Evolutionary conservation across 2,797 vertebrate genomes (phyloP), one percentile per base, ranked within the genome.

Genomic region (Malurus leucopterus): DNA sequence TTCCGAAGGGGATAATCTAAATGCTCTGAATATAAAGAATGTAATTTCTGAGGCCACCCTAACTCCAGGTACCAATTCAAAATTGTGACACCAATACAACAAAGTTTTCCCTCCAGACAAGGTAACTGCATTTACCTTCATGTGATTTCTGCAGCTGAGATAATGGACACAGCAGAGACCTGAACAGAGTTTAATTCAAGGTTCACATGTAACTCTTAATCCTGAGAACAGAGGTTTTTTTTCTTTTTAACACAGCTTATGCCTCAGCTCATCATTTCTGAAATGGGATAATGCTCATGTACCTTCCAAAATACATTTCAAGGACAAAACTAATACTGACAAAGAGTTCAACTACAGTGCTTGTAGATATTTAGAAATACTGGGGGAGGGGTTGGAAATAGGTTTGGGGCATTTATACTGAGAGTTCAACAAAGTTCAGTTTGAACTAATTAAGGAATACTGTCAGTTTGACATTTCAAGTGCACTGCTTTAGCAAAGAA

Each of bases 291-390:
- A 92, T 32, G 32, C 53, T 44, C 21, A 70, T 29, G 41, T 40
- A 69, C 50, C 63, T 91, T 87, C 74, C 87, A 84, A 94, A 92
- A 92, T 6, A 58, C 38, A 61, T 79, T 82, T 90, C 87, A 89
- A 95, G 93, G 93, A 62, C 85, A 86, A 91, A 93, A 92, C n/a
- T 76, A 87, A 93, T 85, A 73, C 44, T 18, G 61, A 50, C 55
- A 83, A 62, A 74, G 65, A 63, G 80, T 93, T 93, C 83, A 94
- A 21, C 53, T 53, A 54, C 54, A 64, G 38, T 23, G 63, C 40
- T 70, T 59, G 11, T 41, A 86, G 30, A 46, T 78, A 91, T 50
- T 90, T 73, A 91, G 57, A 76, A 89, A 64, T 20, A 64, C 34
- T 16, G 15, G 23, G 7, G 6, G 3, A 17, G 3, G 20, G 22